Evolutionary conservation across 2,888 invertebrate species (phyloP), one percentile per base, ranked within the genome.

Genomic region (Eilema griseolum): DNA sequence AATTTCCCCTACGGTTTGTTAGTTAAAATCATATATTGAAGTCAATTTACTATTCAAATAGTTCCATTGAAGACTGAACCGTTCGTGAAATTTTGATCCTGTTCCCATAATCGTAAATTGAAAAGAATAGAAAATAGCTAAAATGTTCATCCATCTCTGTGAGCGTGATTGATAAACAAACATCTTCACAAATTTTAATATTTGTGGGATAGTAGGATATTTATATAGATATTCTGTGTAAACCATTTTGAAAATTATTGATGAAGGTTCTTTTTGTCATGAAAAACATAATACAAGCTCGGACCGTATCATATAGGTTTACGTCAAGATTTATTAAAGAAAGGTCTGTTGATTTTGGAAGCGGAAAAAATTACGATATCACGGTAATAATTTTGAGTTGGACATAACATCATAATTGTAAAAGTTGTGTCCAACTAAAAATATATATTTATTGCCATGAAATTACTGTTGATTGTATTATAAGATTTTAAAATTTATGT

Each of bases 1-100:
- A 78, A 81, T 79, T 76, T 75, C 72, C 72, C 52, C 46, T 61
- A 31, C 66, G 59, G 72, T 63, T 31, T 33, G 56, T 24, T 20
- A 71, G 69, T 72, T 73, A 61, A 61, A 69, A 41, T 14, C 16
- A 41, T 41, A 41, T 37, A 37, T 46, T 61, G 57, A 56, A 57
- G 28, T 37, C 57, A 63, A 62, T 69, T 69, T 41, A 20, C 68
- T 64, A 31, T 69, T 8, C 24, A 69, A 64, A 69, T 23, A 60
- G 23, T 64, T 37, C 57, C 41, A n/a, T 37, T 41, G 31, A 28
- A 41, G 41, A 63, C 28, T 56, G 14, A 56, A 33, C 37, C 41
- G 63, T 33, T 61, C 41, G 3, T 16, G 41, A 4, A 2, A 12
- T 37, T 37, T 1, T 12, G 12, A 14, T 37, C 37, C 10, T 1